phyloP scores from a whole-genome alignment of 2,113 vertebrate species.

The Aptenodytes forsteri region DNA sequence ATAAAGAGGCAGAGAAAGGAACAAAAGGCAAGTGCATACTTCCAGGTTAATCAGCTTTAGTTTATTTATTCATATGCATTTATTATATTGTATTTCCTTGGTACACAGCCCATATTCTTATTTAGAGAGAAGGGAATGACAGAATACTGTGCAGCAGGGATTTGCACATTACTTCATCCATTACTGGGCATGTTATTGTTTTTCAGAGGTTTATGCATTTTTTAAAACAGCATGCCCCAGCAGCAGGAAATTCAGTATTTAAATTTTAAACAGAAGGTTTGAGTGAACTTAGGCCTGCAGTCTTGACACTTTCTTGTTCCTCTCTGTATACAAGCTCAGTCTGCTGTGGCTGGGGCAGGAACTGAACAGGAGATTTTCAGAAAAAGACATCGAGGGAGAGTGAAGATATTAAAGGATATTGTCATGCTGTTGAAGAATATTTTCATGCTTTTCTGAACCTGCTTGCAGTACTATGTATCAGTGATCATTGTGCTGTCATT shows the following conservation, averaged over 20 bases:
- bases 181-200: neutral
- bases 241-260: neutral
- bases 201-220: conserved; percentile 25
- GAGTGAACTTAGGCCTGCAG: neutral
- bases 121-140: neutral
- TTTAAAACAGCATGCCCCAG: neutral
- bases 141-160: neutral
- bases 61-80: neutral
- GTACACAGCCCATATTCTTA: neutral
- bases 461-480: neutral
- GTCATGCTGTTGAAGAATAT: neutral
- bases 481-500: neutral
- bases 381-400: neutral
- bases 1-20: neutral
- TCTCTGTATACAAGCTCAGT: neutral
- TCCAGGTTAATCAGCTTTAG: neutral
- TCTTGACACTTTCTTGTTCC: neutral
- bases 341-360: neutral
- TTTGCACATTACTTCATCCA: neutral
- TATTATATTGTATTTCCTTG: neutral
- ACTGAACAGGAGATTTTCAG: neutral
- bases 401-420: neutral
- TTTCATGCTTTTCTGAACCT: neutral
- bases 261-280: conserved; percentile 40
- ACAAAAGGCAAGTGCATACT: neutral